These are phyloP conservation scores for Chaenogobius annularis DNA, from an alignment of 2,113 vertebrate species.

Conservation along the genomic window DNA sequence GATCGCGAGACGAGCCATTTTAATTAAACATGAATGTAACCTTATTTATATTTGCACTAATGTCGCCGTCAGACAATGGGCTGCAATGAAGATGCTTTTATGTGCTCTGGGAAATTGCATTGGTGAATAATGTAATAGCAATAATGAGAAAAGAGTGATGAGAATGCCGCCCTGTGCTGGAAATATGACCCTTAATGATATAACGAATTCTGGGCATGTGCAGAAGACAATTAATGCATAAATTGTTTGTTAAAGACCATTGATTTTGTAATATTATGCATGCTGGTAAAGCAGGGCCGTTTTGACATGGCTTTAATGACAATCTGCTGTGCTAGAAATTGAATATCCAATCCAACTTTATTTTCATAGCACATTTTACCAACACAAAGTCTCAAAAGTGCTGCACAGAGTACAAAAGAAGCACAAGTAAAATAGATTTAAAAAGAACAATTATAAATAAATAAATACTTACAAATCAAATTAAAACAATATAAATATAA, in stretches of 20 bases:
- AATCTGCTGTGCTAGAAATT: background rate
- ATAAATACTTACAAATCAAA: too few relatives aligned
- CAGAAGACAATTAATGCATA: background rate
- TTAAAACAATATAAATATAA: too few relatives aligned
- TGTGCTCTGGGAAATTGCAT: constrained; percentile 8
- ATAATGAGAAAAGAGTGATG: constrained; percentile 1
- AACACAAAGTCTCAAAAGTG: too few relatives aligned
- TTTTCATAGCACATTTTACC: too few relatives aligned
- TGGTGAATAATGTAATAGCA: constrained; percentile 4
- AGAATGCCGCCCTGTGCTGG: background rate
- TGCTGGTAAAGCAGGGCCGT: background rate
- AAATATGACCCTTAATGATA: constrained; percentile 8
- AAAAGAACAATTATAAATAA: too few relatives aligned
- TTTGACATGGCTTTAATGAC: background rate
- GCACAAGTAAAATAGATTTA: too few relatives aligned
- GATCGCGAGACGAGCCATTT: constrained; percentile 6
- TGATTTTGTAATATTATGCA: background rate
- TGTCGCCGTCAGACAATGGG: constrained; percentile 8
- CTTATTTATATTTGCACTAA: constrained; percentile 18
- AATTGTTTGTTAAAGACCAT: background rate
- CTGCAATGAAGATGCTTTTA: constrained; percentile 11
- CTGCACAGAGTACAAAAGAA: too few relatives aligned
- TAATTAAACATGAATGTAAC: constrained; percentile 24
- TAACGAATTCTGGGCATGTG: constrained; percentile 2
- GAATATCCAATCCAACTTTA: too few relatives aligned